Base-by-base conservation (phyloP, 2,113 vertebrate species). In the Prolemur simus region DNA sequence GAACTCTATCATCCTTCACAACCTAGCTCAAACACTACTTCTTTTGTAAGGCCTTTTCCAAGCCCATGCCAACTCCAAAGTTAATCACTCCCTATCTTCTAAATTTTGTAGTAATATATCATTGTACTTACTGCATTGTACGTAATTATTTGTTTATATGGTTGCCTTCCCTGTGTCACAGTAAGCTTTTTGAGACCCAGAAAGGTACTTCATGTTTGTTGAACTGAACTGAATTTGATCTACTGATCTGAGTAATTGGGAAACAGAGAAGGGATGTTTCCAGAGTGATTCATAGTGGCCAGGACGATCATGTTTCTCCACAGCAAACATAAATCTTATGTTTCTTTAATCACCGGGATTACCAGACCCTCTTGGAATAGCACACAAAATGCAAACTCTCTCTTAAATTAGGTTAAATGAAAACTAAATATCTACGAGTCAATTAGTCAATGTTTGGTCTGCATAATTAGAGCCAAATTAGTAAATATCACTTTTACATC, bases 341-440 rank as follows among this genome's bases (percentile, higher is more conserved):
- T 78, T 93, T 91, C 69, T 95, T 90, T 93, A 93, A 93, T 89
- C 91, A 95, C 1, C 17, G 78, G 71, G 73, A 94, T 97, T 97
- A 95, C 54, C 66, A 96, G 89, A 89, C 32, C 37, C 71, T 96
- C 93, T 91, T 82, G 77, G 71, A 95, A 91, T 21, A 95, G 93
- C n/a, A 58, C 63, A 95, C 37, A 90, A 95, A 91, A 95, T 37
- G 29, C 52, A 89, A 92, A 77, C 47, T 71, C 82, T 89, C 77
- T 89, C 49, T 63, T 69, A 68, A 83, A 83, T 60, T 69, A 83
- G 18, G 39, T 56, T 96, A 78, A 92, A 45, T 64, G 37, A 88
- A 92, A 66, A 66, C 39, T 73, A 66, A 60, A 23, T 47, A 76
- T 76, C 69, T 60, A 77, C 0, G 25, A 92, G 42, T 37, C 32